phyloP scores from a whole-genome alignment of 2,797 vertebrate species.

The Lemur catta region DNA sequence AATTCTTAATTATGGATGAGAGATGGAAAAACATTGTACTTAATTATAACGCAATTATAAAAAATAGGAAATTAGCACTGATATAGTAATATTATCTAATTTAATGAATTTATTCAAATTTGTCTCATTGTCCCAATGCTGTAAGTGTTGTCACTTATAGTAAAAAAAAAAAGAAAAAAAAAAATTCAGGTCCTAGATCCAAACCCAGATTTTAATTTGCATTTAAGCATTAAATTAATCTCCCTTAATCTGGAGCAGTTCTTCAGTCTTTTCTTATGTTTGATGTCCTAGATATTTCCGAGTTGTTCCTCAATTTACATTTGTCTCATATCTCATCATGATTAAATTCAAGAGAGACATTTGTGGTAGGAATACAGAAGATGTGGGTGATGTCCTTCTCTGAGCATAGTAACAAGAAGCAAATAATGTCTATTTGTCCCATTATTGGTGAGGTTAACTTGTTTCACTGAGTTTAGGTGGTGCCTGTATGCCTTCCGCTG shows the following conservation, averaged over 20 bases:
- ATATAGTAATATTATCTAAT: background rate
- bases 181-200: background rate
- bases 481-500: background rate
- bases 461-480: background rate
- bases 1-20: background rate
- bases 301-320: background rate
- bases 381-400: background rate
- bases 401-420: background rate
- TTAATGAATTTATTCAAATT: background rate
- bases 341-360: background rate
- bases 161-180: background rate
- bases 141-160: background rate
- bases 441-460: background rate
- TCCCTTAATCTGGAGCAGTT: background rate
- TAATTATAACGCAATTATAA: background rate
- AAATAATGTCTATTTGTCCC: background rate
- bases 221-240: background rate
- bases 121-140: background rate
- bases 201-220: background rate
- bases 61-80: background rate
- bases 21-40: background rate
- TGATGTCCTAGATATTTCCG: background rate
- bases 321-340: background rate
- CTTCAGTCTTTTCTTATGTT: background rate
- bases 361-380: background rate